Conservation (phyloP, 2,888 invertebrate species). For the Phortica okadai region DNA sequence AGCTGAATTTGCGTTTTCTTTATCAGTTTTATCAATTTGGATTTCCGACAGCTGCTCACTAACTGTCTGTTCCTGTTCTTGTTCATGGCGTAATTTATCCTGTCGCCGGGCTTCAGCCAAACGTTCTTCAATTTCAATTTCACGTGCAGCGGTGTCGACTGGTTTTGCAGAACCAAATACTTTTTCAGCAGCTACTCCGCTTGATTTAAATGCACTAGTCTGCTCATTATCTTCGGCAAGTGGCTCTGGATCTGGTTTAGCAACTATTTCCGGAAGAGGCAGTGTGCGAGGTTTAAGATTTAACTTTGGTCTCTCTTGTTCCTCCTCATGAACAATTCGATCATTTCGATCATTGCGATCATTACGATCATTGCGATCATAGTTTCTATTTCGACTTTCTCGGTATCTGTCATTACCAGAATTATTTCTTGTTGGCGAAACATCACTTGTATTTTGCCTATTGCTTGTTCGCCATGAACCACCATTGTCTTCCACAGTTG, state of each 20-base stretch:
- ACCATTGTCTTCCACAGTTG: conserved; percentile 56
- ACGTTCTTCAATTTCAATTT: conserved; percentile 93
- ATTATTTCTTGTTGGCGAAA: conserved; percentile 64
- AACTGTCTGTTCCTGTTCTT: conserved; percentile 52
- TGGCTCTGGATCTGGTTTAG: conserved; percentile 69
- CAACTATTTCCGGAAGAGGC: conserved; percentile 80
- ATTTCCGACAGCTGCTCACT: conserved; percentile 63
- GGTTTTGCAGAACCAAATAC: conserved; percentile 97
- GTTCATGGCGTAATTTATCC: conserved; percentile 62
- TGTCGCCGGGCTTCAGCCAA: conserved; percentile 80
- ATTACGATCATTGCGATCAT: conserved; percentile 76
- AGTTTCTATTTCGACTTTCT: conserved; percentile 60
- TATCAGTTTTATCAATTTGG: conserved; percentile 70
- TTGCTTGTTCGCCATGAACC: conserved; percentile 73
- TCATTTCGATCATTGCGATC: conserved; percentile 63
- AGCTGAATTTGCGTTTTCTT: conserved; percentile 67
- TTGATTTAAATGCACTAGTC: conserved; percentile 36
- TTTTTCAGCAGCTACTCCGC: conserved; percentile 79
- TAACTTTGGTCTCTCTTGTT: conserved; percentile 82
- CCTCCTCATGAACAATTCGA: conserved; percentile 47
- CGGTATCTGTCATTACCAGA: conserved; percentile 45
- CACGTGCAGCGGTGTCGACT: conserved; percentile 93
- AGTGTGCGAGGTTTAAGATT: conserved; percentile 88
- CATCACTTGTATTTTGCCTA: conserved; percentile 58
- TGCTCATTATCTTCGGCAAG: conserved; percentile 60